These are phyloP conservation scores for Drosophila quadrilineata DNA, from an alignment of 1,140 invertebrate species.

Conservation along the genomic window DNA sequence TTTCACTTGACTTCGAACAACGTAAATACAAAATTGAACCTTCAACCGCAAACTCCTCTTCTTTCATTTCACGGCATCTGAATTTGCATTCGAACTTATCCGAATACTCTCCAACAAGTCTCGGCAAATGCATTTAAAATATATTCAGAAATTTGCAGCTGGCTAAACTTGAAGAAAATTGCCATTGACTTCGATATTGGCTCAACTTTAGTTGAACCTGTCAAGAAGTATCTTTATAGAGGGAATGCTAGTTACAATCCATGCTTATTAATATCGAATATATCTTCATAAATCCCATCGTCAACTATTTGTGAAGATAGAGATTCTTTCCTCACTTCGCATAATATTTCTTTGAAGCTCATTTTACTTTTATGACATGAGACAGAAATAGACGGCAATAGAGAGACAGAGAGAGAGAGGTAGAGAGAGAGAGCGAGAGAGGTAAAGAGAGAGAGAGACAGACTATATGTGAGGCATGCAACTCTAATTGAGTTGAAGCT, in stretches of 20 bases:
- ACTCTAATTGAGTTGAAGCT: constrained; percentile 58
- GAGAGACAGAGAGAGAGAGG: not conserved
- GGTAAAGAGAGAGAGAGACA: not conserved
- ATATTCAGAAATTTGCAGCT: constrained; percentile 1
- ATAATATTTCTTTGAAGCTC: too few species aligned
- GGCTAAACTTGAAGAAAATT: too few species aligned
- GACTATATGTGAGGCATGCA: too few species aligned
- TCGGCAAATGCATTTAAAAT: constrained; percentile 62
- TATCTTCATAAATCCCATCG: too few species aligned
- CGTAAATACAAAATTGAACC: constrained; percentile 59
- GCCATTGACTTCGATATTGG: too few species aligned
- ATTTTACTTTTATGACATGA: too few species aligned
- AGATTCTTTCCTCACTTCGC: too few species aligned
- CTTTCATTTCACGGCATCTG: not conserved
- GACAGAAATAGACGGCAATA: not conserved
- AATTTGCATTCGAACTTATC: constrained; percentile 55
- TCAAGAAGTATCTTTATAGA: too few species aligned
- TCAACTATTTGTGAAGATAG: too few species aligned
- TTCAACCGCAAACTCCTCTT: constrained; percentile 29
- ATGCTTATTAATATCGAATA: too few species aligned
- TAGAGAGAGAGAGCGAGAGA: not conserved
- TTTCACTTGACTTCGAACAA: constrained; percentile 73
- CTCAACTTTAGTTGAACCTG: too few species aligned
- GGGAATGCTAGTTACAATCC: too few species aligned
- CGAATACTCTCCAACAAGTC: constrained; percentile 9